Evolutionary conservation across 2,113 vertebrate genomes (phyloP), one percentile per base, ranked within the genome.

Genomic region (Oenanthe melanoleuca): DNA sequence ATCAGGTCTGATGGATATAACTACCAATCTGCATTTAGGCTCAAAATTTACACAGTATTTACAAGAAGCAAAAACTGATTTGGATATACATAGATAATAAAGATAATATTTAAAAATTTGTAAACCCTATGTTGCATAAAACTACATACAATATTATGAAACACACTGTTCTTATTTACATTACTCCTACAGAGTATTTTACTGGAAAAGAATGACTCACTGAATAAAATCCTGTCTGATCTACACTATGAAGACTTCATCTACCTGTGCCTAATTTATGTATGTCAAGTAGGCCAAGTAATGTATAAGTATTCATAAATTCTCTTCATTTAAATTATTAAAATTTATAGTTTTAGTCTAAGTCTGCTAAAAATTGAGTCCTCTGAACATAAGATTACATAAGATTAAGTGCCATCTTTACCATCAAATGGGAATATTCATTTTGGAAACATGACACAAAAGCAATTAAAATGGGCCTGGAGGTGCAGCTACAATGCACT

Each of bases 301-400:
- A 71, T 25, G 4, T 40, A 17, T 33, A 92, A 77, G 5, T 49
- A 45, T n/a, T n/a, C 23, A 77, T 34, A 50, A 73, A 69, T 65
- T 61, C 15, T n/a, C 34, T 75, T 88, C 14, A 88, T 55, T 94
- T 89, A 52, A 96, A 95, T 56, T 55, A 94, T 73, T 82, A 70
- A 94, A 96, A 65, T 79, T 47, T 52, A 84, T 15, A 7, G 52
- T 78, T 50, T 57, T 63, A 56, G n/a, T 67, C 67, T 79, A 75
- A 3, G 2, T 55, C 70, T 79, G 49, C 11, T 71, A 66, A 34
- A 66, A 34, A 86, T 42, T 8, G 80, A 85, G 28, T n/a, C 38
- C 31, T 81, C 33, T 34, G 49, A 84, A 79, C n/a, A 52, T 63
- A 38, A 66, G 23, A 55, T n/a, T 86, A 74, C 11, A 8, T 55